Conservation (phyloP, 2,113 vertebrate species). For the Oryzias curvinotus region DNA sequence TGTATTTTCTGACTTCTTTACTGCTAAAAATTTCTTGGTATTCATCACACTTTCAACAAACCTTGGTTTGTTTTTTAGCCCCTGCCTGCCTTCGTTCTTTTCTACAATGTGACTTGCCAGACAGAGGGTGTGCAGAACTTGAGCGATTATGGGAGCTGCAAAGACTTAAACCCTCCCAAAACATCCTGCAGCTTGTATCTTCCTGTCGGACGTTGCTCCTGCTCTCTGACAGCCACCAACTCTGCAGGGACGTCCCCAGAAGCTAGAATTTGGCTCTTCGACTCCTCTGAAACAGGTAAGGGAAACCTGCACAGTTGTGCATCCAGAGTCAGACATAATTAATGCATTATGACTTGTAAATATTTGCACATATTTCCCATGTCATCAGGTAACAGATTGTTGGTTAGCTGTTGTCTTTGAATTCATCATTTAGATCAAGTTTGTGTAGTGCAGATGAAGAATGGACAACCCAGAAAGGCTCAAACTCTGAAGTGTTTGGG, state of each 20-base stretch:
- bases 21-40: too few relatives aligned
- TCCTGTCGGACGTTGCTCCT: conserved; percentile 43
- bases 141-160: conserved; percentile 38
- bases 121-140: conserved; percentile 2
- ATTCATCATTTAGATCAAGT: too few relatives aligned
- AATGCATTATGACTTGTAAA: too few relatives aligned
- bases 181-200: conserved; percentile 54
- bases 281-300: conserved; percentile 39
- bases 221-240: conserved; percentile 57
- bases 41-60: too few relatives aligned
- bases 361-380: too few relatives aligned
- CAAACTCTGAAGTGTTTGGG: too few relatives aligned
- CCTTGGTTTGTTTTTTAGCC: conserved; percentile 33
- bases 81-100: conserved; percentile 50
- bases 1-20: too few relatives aligned
- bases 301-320: neutral
- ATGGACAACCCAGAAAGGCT: too few relatives aligned
- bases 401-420: too few relatives aligned
- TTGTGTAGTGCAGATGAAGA: too few relatives aligned
- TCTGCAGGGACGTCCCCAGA: conserved; percentile 61
- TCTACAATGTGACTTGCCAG: conserved; percentile 55
- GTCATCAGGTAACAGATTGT: too few relatives aligned
- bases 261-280: conserved; percentile 42
- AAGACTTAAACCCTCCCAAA: conserved; percentile 3
- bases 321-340: too few relatives aligned